A percentile compares a stretch with the other conserved stretches of the same genome.
phyloP scores from a whole-genome alignment of 1,140 invertebrate genomes.

The Caerostris extrusa region DNA sequence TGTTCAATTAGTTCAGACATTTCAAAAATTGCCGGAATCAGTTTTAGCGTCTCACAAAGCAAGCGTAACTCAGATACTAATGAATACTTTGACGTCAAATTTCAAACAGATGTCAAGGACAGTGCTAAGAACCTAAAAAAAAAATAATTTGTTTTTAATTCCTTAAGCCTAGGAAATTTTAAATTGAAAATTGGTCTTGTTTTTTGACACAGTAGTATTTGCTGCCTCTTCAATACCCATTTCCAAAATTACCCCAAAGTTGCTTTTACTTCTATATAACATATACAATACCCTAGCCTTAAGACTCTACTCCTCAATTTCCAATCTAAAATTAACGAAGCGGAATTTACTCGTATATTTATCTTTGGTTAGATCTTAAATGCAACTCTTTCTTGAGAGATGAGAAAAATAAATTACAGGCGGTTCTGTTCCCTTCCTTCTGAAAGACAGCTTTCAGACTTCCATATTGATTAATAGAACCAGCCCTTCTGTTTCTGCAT shows the following conservation, averaged over 20 bases:
- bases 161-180: no score
- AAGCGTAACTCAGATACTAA: no score
- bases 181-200: no score
- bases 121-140: no score
- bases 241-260: not conserved
- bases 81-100: no score
- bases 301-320: not conserved
- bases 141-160: no score
- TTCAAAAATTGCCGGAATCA: no score
- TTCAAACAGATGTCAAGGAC: no score
- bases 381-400: not conserved
- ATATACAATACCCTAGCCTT: not conserved
- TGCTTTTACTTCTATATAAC: not conserved
- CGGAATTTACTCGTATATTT: not conserved
- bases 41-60: no score
- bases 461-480: conserved; percentile 12
- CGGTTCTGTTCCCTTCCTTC: not conserved
- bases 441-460: conserved; percentile 26
- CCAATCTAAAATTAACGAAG: conserved; percentile 12
- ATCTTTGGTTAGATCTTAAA: not conserved
- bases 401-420: not conserved
- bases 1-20: no score
- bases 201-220: not conserved
- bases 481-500: not conserved
- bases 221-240: not conserved